A percentile compares a stretch with the other conserved stretches of the same genome.
These are phyloP conservation scores for Cydia pomonella DNA, from an alignment of 1,140 invertebrate species.

Conservation along the genomic window DNA sequence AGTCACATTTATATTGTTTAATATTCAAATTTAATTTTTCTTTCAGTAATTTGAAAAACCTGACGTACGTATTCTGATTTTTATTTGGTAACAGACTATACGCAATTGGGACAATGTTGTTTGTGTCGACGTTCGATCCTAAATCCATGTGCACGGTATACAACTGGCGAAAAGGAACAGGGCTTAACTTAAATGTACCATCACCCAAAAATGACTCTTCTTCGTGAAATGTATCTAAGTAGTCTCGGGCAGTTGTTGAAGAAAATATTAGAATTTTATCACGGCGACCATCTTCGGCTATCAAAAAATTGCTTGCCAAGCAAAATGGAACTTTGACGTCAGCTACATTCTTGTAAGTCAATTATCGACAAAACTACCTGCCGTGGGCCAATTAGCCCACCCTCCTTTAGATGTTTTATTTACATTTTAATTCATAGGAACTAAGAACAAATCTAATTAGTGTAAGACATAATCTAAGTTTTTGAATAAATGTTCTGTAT, in stretches of 20 bases:
- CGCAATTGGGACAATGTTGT: slow-evolving; percentile 9
- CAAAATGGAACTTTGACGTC: too few relatives aligned
- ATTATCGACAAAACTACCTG: too few relatives aligned
- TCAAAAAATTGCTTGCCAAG: slow-evolving; percentile 17
- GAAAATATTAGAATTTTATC: slow-evolving; percentile 1
- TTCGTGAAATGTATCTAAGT: slow-evolving; percentile 7
- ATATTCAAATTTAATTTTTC: slow-evolving; percentile 21
- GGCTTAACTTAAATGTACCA: slow-evolving; percentile 14
- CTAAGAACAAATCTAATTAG: too few relatives aligned
- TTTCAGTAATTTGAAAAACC: slow-evolving; percentile 22
- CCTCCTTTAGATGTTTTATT: too few relatives aligned
- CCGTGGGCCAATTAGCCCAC: too few relatives aligned
- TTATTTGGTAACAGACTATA: slow-evolving; percentile 19
- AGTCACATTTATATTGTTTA: slow-evolving; percentile 32
- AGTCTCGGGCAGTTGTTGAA: neutral
- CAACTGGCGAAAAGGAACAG: slow-evolving; percentile 18
- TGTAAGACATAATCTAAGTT: too few relatives aligned
- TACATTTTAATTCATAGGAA: too few relatives aligned
- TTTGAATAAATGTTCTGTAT: too few relatives aligned
- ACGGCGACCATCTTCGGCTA: slow-evolving; percentile 19
- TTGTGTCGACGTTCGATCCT: neutral
- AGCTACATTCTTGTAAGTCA: too few relatives aligned
- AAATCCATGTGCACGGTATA: slow-evolving; percentile 32
- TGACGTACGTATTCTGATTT: slow-evolving; percentile 9
- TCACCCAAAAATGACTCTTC: slow-evolving; percentile 19